phyloP scores from a whole-genome alignment of 2,888 invertebrate species.

The Oscheius onirici region DNA sequence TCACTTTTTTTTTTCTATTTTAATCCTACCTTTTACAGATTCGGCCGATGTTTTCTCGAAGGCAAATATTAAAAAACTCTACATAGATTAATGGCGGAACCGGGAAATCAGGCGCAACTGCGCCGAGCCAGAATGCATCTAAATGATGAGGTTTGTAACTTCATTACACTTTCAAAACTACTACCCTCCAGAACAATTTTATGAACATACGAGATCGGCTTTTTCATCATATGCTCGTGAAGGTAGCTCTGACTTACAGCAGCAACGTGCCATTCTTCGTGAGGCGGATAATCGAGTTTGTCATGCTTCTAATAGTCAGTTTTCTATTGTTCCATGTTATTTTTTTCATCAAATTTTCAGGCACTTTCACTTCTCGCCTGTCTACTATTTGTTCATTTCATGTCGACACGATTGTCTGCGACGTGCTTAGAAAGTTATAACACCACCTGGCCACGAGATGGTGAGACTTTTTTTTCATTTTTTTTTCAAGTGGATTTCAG shows the following conservation, averaged over 20 bases:
- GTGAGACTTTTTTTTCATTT: conserved; percentile 6
- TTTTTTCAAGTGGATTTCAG: conserved; percentile 72
- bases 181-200: conserved; percentile 33
- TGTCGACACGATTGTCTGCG: conserved; percentile 89
- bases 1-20: background rate
- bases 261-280: conserved; percentile 85
- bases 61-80: background rate
- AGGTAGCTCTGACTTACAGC: conserved; percentile 90
- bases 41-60: background rate
- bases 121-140: conserved; percentile 6
- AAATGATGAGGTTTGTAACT: conserved; percentile 8
- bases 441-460: conserved; percentile 38
- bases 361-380: conserved; percentile 87
- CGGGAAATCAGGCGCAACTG: background rate
- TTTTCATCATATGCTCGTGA: conserved; percentile 84
- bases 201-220: conserved; percentile 58
- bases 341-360: conserved; percentile 72
- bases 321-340: conserved; percentile 5
- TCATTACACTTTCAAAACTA: background rate
- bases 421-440: conserved; percentile 83
- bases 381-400: conserved; percentile 91
- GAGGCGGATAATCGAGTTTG: conserved; percentile 84
- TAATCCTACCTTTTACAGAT: background rate
- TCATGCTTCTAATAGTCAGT: conserved; percentile 81
- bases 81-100: conserved; percentile 24